Base-by-base conservation (phyloP, 2,888 invertebrate genomes). In the Coremacera marginata region DNA sequence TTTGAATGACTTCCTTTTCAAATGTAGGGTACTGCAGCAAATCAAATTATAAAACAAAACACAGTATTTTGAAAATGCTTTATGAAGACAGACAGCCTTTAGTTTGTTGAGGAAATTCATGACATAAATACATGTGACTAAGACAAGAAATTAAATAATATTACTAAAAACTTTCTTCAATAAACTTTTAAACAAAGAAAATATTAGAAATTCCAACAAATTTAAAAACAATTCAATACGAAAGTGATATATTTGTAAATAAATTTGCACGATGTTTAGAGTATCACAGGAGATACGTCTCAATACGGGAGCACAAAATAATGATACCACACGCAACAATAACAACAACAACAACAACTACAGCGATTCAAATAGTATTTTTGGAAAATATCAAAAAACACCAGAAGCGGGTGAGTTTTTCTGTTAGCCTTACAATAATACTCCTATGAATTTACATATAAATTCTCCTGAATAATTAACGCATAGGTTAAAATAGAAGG, bases 251-350 rank as follows among this genome's bases (percentile, higher is more conserved):
- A 19, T 55, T 22, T 3, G 19, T 1, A 22, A 22, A 19, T 55
- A 5, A 22, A 65, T 37, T 16, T 65, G 5, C 49, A 81, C 77
- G 67, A 89, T 89, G 89, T 89, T 86, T 79, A 88, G 87, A 85
- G 86, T 86, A 81, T 89, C 89, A 75, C 89, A 89, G 82, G 88
- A 89, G 82, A 88, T 89, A 79, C 86, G 87, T 76, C 82, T 89
- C 34, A 87, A 86, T 79, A 85, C 84, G 34, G 83, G 80, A 75
- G 73, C 71, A 27, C 76, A 71, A 70, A 34, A 71, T 37, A 70
- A 68, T 44, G 79, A 55, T 68, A 76, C 74, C 78, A 84, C 79
- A 22, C 76, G 74, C 67, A 76, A 34, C 60, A 75, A 72, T 76
- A 80, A 70, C 76, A 73, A 77, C 70, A 80, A 78, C 73, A 77